Evolutionary conservation across 1,140 invertebrate species (phyloP), one percentile per base, ranked within the genome.

Genomic region (Cydia pomonella): DNA sequence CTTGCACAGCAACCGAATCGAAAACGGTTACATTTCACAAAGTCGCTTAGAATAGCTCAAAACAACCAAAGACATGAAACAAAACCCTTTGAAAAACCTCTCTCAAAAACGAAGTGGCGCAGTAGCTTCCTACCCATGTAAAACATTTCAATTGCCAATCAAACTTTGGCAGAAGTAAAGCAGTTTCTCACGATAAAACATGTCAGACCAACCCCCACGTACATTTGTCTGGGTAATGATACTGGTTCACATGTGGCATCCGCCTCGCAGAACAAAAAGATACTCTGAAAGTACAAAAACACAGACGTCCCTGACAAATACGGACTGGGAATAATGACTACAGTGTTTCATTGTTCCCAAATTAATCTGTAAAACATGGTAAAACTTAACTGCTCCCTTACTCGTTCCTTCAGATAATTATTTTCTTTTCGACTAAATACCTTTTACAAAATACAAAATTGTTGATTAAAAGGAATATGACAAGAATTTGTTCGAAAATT

Each of bases 181-280:
- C 21, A 21, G 53, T 59, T 59, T 59, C 53, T 59, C 53, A 59
- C 53, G 53, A 59, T 59, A 59, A 23, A 59, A 59, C 53, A 59
- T 59, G 53, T 59, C 18, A 59, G 53, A 66, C 5, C 27, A 33
- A 66, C 63, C 63, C 63, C 63, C 27, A 6, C 25, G n/a, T 66
- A 33, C 63, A 66, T 29, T 33, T 27, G 63, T 66, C 63, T n/a
- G 63, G 63, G 27, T 66, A 59, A 66, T 66, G 63, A 66, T 66
- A 66, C 53, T 23, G 21, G 53, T 12, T 12, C 53, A 66, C 63
- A 66, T 66, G 27, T 66, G 63, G 63, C 63, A 66, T 66, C 63
- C 63, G 63, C 63, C 27, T 33, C 63, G 27, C 16, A 50, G 25
- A 66, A 66, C 63, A 66, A 59, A 59, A 59, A 59, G 53, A 59